A percentile compares a stretch with the other conserved stretches of the same genome.
These are phyloP conservation scores for Euclidia mi DNA, from an alignment of 2,888 invertebrate genomes.

Conservation along the genomic window DNA sequence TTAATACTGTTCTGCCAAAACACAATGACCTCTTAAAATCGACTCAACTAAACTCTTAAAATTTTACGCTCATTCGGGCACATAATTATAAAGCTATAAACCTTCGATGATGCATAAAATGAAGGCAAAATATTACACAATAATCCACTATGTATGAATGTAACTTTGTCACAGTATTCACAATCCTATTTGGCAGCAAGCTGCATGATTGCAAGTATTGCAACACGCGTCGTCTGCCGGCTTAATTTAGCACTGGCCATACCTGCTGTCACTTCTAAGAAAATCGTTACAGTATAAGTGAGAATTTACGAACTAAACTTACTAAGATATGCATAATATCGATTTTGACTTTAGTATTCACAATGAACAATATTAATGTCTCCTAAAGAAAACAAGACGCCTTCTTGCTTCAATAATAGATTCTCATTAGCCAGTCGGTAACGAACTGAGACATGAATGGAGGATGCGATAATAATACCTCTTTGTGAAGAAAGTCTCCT, in stretches of 20 bases:
- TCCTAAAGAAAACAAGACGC: conserved; percentile 47
- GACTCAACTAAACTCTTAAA: too few relatives aligned
- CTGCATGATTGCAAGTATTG: conserved; percentile 21
- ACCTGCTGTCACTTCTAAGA: conserved; percentile 24
- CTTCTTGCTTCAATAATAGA: conserved; percentile 51
- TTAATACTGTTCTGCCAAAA: too few relatives aligned
- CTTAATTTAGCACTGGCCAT: conserved; percentile 26
- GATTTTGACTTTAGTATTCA: not conserved
- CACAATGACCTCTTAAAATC: too few relatives aligned
- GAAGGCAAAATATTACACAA: too few relatives aligned
- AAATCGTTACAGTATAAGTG: conserved; percentile 15
- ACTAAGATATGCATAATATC: conserved; percentile 8
- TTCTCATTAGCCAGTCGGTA: conserved; percentile 52
- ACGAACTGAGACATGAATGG: conserved; percentile 46
- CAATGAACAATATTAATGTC: conserved; percentile 51
- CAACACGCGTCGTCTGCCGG: not conserved
- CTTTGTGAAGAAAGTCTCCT: conserved; percentile 40
- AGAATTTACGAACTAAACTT: conserved; percentile 20
- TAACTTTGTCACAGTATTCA: too few relatives aligned
- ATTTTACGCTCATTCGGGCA: too few relatives aligned
- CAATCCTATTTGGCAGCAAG: not conserved
- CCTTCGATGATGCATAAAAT: too few relatives aligned
- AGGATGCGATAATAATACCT: conserved; percentile 34
- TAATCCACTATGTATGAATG: too few relatives aligned
- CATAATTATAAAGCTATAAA: too few relatives aligned